These are phyloP conservation scores for Mimas tiliae DNA, from an alignment of 2,888 invertebrate genomes.

Conservation along the genomic window DNA sequence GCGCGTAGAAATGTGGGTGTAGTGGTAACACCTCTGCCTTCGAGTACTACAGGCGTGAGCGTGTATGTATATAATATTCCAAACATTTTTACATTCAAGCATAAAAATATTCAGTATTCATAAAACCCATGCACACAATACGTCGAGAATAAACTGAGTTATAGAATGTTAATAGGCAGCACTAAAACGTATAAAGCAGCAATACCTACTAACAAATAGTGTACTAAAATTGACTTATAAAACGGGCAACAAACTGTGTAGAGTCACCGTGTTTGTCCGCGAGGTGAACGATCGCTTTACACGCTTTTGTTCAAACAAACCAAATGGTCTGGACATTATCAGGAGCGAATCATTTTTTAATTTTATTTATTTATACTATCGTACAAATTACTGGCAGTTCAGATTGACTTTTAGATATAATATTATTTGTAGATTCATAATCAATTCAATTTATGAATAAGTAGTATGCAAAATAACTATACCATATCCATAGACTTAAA, in stretches of 20 bases:
- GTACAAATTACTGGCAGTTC: background rate
- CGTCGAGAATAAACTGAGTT: conserved; percentile 8
- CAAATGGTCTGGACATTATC: conserved; percentile 43
- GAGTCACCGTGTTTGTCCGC: conserved; percentile 44
- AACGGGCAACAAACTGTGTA: conserved; percentile 38
- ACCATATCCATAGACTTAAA: background rate
- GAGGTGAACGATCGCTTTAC: conserved; percentile 50
- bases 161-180: conserved; percentile 40
- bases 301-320: conserved; percentile 44
- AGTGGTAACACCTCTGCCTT: too few species aligned
- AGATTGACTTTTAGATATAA: background rate
- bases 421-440: too few species aligned
- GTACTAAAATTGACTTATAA: conserved; percentile 54
- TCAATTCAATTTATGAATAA: too few species aligned
- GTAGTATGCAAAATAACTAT: too few species aligned
- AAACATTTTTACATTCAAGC: background rate
- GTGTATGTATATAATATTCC: too few species aligned
- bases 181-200: conserved; percentile 46
- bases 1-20: too few species aligned
- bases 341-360: conserved; percentile 29
- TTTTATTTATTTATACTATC: conserved; percentile 19
- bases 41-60: too few species aligned
- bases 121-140: conserved; percentile 11
- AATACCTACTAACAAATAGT: conserved; percentile 52
- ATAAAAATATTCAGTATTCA: background rate